These are phyloP conservation scores for Turnix velox DNA, from an alignment of 2,113 vertebrate genomes.

Conservation along the genomic window DNA sequence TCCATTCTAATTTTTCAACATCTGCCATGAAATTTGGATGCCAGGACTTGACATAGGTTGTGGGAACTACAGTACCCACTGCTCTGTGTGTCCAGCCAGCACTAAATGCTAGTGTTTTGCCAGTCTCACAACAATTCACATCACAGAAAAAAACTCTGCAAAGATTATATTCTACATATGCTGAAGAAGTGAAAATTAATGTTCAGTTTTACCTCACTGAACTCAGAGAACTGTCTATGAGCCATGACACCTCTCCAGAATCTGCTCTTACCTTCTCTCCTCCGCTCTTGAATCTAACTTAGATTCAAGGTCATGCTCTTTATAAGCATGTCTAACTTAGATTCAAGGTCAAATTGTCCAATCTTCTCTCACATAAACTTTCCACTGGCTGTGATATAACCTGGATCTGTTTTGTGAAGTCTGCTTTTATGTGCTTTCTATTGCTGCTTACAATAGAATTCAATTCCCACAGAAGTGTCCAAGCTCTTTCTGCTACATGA, in stretches of 20 bases:
- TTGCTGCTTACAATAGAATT: background rate
- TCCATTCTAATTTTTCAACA: constrained; percentile 13
- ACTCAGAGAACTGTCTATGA: background rate
- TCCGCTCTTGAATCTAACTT: fast-evolving
- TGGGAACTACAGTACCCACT: background rate
- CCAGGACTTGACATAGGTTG: background rate
- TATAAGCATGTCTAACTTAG: background rate
- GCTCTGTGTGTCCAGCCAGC: background rate
- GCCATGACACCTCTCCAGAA: background rate
- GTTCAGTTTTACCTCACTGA: background rate
- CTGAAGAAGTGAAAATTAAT: background rate
- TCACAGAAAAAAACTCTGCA: background rate
- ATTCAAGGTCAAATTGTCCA: background rate
- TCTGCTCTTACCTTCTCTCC: fast-evolving
- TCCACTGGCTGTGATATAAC: background rate
- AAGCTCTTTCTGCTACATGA: background rate
- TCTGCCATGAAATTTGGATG: background rate
- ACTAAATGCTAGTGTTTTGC: background rate
- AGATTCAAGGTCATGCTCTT: background rate
- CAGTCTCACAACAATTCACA: background rate
- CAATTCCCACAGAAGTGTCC: background rate
- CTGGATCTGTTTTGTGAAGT: background rate
- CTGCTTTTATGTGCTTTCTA: background rate
- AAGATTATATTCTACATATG: background rate
- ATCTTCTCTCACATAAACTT: background rate